Conservation (phyloP, 2,797 vertebrate species). For the Geotrypetes seraphini region DNA sequence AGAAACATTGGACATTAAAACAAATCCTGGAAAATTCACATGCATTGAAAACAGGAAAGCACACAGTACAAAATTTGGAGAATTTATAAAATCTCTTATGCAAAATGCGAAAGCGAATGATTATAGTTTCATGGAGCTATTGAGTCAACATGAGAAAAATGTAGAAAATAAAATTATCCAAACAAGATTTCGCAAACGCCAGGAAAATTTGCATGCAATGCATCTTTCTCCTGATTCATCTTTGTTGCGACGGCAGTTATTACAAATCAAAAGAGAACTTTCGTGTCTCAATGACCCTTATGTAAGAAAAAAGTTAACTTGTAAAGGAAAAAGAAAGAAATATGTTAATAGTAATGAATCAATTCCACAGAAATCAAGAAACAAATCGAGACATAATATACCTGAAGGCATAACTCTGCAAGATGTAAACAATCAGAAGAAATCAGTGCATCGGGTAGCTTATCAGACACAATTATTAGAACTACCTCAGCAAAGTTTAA, state of each 20-base stretch:
- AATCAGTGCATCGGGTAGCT: constrained; percentile 28
- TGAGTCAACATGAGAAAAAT: constrained; percentile 67
- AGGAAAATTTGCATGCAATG: constrained; percentile 66
- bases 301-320: constrained; percentile 47
- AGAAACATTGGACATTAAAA: constrained; percentile 60
- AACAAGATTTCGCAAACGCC: constrained; percentile 72
- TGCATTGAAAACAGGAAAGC: constrained; percentile 44
- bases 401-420: constrained; percentile 29
- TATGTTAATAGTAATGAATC: constrained; percentile 16
- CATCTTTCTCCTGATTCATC: constrained; percentile 63
- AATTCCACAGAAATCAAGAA: constrained; percentile 12
- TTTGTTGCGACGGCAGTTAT: constrained; percentile 60
- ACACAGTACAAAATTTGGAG: constrained; percentile 65
- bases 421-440: constrained; percentile 31
- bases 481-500: constrained; percentile 43
- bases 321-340: constrained; percentile 57
- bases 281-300: constrained; percentile 63
- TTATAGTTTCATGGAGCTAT: constrained; percentile 81
- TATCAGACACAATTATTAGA: constrained; percentile 28
- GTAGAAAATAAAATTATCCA: constrained; percentile 73
- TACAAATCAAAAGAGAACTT: constrained; percentile 81
- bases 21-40: constrained; percentile 41
- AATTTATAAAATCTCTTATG: constrained; percentile 81
- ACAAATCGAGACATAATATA: constrained; percentile 31
- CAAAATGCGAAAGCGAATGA: constrained; percentile 70